Base-by-base conservation (phyloP, 2,888 invertebrate species). In the Acleris literana region DNA sequence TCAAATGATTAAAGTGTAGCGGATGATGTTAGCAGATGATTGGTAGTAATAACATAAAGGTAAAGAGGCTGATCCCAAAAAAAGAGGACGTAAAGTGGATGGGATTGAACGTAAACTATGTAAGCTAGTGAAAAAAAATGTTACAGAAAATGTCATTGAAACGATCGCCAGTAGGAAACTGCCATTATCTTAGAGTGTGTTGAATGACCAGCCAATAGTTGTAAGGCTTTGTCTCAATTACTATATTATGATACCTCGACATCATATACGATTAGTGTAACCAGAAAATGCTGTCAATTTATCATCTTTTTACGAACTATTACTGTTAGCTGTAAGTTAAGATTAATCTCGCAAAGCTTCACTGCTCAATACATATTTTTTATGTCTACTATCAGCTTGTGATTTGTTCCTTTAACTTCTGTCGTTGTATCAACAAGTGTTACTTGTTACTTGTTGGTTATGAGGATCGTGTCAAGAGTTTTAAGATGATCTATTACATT, bases 281-380 rank as follows among this genome's bases (percentile, higher is more conserved):
- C 79, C 84, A 82, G 43, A 77, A 83, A 90, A 88, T 83, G 85
- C 91, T 88, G 92, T 92, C 92, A 92, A 92, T 91, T 92, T 86
- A 77, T 85, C 84, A 84, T 88, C 87, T 89, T 84, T 87, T 84
- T 84, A 86, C 74, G 79, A 83, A 78, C 87, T 82, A 83, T 77
- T 81, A 82, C 81, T 82, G 78, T 81, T 82, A 83, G 82, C 79
- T 79, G 74, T 84, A 83, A 83, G 82, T 77, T 69, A 81, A 82
- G 81, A 76, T 16, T 54, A 73, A 74, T 79, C 77, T 79, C 71
- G 79, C 76, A 68, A 74, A 68, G 85, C 86, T 87, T 85, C 68
- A 69, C 79, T 81, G 86, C 85, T 84, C 84, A 81, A 83, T 29
- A 67, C 70, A 62, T 73, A 69, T 25, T 74, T 71, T 73, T 70